A percentile compares a stretch with the other conserved stretches of the same genome.
These are phyloP conservation scores for Sceloporus undulatus DNA, from an alignment of 2,113 vertebrate genomes.

Conservation along the genomic window DNA sequence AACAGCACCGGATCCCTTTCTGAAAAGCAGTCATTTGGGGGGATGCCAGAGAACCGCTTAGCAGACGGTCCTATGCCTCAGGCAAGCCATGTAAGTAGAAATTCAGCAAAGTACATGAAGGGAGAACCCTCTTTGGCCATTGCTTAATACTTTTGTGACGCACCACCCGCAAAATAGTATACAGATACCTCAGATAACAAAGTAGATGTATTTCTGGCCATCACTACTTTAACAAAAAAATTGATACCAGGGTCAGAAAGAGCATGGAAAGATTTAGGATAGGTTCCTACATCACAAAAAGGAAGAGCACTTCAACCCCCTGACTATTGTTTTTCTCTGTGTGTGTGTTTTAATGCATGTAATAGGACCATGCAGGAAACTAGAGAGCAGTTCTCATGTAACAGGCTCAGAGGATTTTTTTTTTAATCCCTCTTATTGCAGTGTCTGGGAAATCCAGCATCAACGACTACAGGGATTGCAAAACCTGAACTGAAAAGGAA, in stretches of 20 bases:
- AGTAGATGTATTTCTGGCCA: too few relatives aligned
- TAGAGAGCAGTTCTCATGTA: not conserved
- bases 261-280: too few relatives aligned
- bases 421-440: conserved; percentile 53
- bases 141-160: too few relatives aligned
- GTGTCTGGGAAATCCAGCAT: conserved; percentile 66
- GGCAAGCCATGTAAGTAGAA: conserved; percentile 84
- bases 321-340: not conserved
- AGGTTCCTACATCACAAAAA: too few relatives aligned
- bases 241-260: too few relatives aligned
- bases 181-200: too few relatives aligned
- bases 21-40: conserved; percentile 6
- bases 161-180: too few relatives aligned
- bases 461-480: not conserved
- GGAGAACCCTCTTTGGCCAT: not conserved
- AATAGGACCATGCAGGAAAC: not conserved
- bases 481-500: conserved; percentile 70
- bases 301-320: too few relatives aligned
- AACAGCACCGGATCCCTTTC: conserved; percentile 62
- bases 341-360: too few relatives aligned
- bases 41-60: not conserved
- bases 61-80: conserved; percentile 75
- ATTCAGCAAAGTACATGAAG: fast-evolving
- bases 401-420: not conserved
- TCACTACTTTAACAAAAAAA: too few relatives aligned